Conservation (phyloP, 2,888 invertebrate genomes). For the Rotaria sp. region DNA sequence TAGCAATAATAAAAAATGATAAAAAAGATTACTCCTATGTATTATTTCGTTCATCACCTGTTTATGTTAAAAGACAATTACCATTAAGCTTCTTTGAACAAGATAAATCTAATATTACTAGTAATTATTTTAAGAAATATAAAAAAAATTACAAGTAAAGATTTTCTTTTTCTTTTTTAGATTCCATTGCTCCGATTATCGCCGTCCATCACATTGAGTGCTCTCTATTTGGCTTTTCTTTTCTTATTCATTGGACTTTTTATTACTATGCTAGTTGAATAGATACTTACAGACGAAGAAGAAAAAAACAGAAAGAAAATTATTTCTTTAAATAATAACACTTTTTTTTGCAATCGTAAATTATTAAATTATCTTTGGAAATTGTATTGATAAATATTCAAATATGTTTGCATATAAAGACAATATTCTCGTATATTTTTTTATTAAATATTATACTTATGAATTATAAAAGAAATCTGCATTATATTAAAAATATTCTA, state of each 20-base stretch:
- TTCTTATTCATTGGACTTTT: neutral
- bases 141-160: too few relatives aligned
- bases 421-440: neutral
- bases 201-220: neutral
- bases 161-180: neutral
- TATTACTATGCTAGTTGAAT: neutral
- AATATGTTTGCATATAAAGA: neutral
- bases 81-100: neutral
- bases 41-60: neutral
- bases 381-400: neutral
- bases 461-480: neutral
- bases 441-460: neutral
- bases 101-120: neutral
- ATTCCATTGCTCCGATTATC: neutral
- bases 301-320: too few relatives aligned
- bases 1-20: neutral
- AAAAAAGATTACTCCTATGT: neutral
- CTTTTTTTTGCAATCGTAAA: neutral
- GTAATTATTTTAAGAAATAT: neutral
- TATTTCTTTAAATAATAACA: neutral
- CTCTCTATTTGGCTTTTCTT: neutral
- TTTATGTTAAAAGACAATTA: neutral
- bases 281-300: too few relatives aligned
- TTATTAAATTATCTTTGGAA: neutral
- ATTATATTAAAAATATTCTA: too few relatives aligned